Evolutionary conservation across 2,888 invertebrate genomes (phyloP).

Genomic region (Rhingia campestris): DNA sequence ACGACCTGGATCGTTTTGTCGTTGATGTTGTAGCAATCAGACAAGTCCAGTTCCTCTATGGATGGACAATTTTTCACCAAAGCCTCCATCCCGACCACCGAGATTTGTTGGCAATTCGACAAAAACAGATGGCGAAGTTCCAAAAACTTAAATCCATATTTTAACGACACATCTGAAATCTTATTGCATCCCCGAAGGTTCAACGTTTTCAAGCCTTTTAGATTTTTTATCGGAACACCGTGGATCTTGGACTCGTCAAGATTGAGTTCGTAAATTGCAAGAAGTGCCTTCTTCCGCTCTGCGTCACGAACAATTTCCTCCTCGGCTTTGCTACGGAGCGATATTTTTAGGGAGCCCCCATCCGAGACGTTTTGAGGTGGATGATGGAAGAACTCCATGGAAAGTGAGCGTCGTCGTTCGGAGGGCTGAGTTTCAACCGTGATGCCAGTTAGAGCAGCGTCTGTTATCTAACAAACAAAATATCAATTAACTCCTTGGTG

Average conservation of each 20-base stretch:
- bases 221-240: slow-evolving; percentile 84
- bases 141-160: slow-evolving; percentile 87
- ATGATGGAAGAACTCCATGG: slow-evolving; percentile 77
- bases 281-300: slow-evolving; percentile 86
- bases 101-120: slow-evolving; percentile 88
- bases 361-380: slow-evolving; percentile 73
- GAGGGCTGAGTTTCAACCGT: slow-evolving; percentile 74
- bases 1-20: slow-evolving; percentile 85
- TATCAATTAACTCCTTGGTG: neutral
- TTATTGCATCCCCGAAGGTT: slow-evolving; percentile 88
- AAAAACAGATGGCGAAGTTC: slow-evolving; percentile 86
- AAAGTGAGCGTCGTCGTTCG: slow-evolving; percentile 58
- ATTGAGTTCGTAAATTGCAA: slow-evolving; percentile 85
- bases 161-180: slow-evolving; percentile 89
- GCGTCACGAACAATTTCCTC: slow-evolving; percentile 88
- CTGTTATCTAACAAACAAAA: slow-evolving; percentile 82
- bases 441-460: slow-evolving; percentile 88
- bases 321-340: slow-evolving; percentile 87
- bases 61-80: slow-evolving; percentile 87
- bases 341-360: slow-evolving; percentile 82
- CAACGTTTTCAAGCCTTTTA: slow-evolving; percentile 85
- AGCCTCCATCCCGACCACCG: slow-evolving; percentile 86
- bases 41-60: slow-evolving; percentile 87
- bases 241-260: slow-evolving; percentile 77
- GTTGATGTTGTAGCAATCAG: slow-evolving; percentile 87